Evolutionary conservation across 2,888 invertebrate species (phyloP), one percentile per base, ranked within the genome.

Genomic region (Ypsolopha scabrella): DNA sequence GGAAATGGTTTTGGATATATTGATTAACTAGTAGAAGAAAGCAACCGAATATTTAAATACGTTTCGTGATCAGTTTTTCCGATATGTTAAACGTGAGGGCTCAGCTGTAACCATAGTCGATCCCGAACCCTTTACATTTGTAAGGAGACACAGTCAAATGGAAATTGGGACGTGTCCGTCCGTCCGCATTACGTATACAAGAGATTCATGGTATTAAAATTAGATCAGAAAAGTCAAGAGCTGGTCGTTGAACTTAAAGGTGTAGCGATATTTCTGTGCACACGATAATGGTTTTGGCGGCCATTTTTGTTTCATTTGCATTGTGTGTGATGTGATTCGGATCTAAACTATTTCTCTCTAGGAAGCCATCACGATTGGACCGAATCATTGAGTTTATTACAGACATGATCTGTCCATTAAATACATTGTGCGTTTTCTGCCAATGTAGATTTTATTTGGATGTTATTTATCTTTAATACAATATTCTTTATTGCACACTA

Each of bases 191-290:
- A 51, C 51, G 45, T 44, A 50, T 50, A 51, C 45, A 45, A 44
- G 37, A 44, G 51, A 51, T 51, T 50, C 53, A 50, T 50, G 50
- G 50, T 47, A 41, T 50, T 53, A 53, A 47, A 53, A 53, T 53
- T 53, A 53, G 53, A 46, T 50, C 53, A 47, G 50, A 50, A 50
- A 47, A 53, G 50, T 51, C 51, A 39, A 51, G 44, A 51, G 45
- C 14, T 51, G 51, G 51, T 37, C 51, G 41, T 51, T 51, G 51
- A 51, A 51, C 51, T 8, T 44, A 50, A 45, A 51, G 51, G 51
- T 51, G 51, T 51, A 8, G 37, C 11, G 37, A 51, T 45, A 50
- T 51, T 14, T 51, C 35, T 44, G 24, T 44, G 14, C 38, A 41
- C 34, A 7, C 43, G 8, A 14, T 41, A 34, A 41, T 33, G 49